These are phyloP conservation scores for Haemorhous mexicanus DNA, from an alignment of 2,113 vertebrate genomes.

Conservation along the genomic window DNA sequence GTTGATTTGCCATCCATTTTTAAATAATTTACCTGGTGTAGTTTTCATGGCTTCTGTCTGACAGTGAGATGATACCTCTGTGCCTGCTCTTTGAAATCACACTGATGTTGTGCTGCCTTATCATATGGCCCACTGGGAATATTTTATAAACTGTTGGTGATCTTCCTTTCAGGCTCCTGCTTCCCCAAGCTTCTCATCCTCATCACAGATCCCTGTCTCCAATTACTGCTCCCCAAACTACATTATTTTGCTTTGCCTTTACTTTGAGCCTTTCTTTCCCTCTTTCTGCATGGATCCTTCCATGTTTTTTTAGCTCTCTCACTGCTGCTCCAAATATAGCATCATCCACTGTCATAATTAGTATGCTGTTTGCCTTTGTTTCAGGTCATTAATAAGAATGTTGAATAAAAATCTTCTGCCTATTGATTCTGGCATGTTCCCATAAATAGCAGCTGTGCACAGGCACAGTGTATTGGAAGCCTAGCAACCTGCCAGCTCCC, in stretches of 20 bases:
- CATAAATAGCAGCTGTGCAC: conserved; percentile 40
- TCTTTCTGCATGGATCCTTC: neutral
- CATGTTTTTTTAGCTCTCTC: neutral
- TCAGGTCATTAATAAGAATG: conserved; percentile 38
- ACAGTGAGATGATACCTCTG: neutral
- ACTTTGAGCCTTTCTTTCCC: neutral
- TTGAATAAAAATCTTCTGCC: conserved; percentile 36
- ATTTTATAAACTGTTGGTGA: neutral
- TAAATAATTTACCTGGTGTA: neutral
- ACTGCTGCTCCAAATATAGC: conserved; percentile 9
- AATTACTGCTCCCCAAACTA: neutral
- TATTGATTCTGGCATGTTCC: conserved; percentile 39
- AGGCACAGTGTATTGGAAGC: neutral
- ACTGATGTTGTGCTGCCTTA: neutral
- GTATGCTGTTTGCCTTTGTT: conserved; percentile 46
- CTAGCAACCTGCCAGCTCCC: neutral
- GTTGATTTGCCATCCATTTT: neutral
- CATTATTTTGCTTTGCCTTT: neutral
- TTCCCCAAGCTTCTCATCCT: neutral
- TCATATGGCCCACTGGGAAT: neutral
- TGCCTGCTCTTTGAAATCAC: neutral
- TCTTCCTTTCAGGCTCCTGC: neutral
- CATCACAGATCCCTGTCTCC: neutral
- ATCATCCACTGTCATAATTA: conserved; percentile 15
- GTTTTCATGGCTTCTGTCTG: neutral